Base-by-base conservation (phyloP, 2,888 invertebrate genomes). In the Biston stratarius region DNA sequence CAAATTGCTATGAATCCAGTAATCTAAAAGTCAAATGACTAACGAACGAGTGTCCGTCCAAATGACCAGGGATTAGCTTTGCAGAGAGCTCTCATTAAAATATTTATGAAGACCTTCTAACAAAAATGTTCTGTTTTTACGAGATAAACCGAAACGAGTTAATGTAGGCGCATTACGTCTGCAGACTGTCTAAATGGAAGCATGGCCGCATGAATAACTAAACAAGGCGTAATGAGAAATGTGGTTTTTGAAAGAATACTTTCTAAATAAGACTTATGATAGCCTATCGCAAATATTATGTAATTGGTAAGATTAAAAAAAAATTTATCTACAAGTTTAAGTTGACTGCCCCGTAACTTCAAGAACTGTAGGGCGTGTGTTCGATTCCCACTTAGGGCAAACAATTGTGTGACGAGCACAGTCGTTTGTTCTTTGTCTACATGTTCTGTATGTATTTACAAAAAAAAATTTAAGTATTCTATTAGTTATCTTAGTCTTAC, bases 61-160 rank as follows among this genome's bases (percentile, higher is more conserved):
- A 86, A 85, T 83, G 83, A 80, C 79, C 77, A 69, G 73, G 77
- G 85, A 86, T 87, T 84, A 85, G 77, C 85, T 86, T 83, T 81
- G 81, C 80, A 81, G 77, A 69, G 77, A 77, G 72, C 72, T 74
- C 78, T 82, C 78, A 81, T 85, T 85, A 80, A 83, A 86, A 86
- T 87, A 86, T 87, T 88, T 82, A 86, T 82, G 83, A 78, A 79
- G 71, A 75, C 69, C 71, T 58, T 36, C 52, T 77, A 71, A 72
- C 74, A 79, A 81, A 79, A 80, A 78, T 80, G 74, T 77, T 73
- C 74, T 81, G 73, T 73, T 76, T 75, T 73, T 65, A 74, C 64
- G 67, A 76, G 73, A 74, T 74, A 72, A 73, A 65, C 70, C 61
- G 56, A 58, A 72, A 70, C 65, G 70, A 70, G 72, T 63, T 69